A percentile compares a stretch with the other conserved stretches of the same genome.
Evolutionary conservation across 1,140 invertebrate genomes (phyloP).

Genomic region (Lasaia peninsularis): DNA sequence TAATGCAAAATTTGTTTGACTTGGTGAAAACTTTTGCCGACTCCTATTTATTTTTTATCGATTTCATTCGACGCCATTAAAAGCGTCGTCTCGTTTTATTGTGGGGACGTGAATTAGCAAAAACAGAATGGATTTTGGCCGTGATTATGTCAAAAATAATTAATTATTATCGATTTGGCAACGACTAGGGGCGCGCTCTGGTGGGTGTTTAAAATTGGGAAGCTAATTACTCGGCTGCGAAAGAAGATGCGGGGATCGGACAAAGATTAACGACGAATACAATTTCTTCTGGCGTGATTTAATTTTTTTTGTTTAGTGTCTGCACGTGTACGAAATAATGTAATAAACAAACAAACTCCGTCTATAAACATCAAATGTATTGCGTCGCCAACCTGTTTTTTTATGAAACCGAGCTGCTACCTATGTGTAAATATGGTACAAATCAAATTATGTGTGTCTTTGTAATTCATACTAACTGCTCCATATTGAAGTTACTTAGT

Average conservation of each 20-base stretch:
- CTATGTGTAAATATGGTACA: too few species aligned
- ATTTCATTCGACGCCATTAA: slow-evolving; percentile 65
- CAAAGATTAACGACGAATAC: slow-evolving; percentile 52
- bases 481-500: too few species aligned
- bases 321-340: background rate
- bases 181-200: slow-evolving; percentile 62
- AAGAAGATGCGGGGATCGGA: slow-evolving; percentile 41
- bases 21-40: slow-evolving; percentile 56
- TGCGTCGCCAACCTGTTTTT: too few species aligned
- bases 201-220: slow-evolving; percentile 72
- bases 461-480: too few species aligned
- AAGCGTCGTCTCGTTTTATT: slow-evolving; percentile 70
- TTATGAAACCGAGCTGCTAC: too few species aligned
- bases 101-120: slow-evolving; percentile 77
- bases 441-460: too few species aligned
- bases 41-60: slow-evolving; percentile 76
- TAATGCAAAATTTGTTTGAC: slow-evolving; percentile 62
- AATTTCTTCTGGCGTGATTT: slow-evolving; percentile 24
- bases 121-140: slow-evolving; percentile 78
- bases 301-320: slow-evolving; percentile 2
- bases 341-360: background rate
- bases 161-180: slow-evolving; percentile 78
- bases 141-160: slow-evolving; percentile 80
- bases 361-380: too few species aligned
- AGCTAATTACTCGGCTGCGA: slow-evolving; percentile 66